phyloP scores from a whole-genome alignment of 2,113 vertebrate species.

The Dasyurus viverrinus region DNA sequence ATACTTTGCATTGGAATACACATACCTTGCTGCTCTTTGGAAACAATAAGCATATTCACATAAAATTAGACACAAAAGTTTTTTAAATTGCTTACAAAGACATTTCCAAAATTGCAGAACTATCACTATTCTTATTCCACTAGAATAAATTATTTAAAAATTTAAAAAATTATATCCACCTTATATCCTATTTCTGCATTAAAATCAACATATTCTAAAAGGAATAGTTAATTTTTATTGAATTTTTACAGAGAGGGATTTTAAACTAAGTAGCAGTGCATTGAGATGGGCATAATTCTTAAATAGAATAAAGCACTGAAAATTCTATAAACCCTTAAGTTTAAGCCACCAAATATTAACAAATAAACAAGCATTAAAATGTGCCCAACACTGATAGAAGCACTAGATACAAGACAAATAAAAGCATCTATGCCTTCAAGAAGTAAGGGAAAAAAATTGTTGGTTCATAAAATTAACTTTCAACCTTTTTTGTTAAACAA shows the following conservation, averaged over 20 bases:
- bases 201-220: neutral
- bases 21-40: neutral
- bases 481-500: neutral
- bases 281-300: neutral
- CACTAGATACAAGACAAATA: neutral
- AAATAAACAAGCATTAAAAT: neutral
- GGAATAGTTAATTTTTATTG: neutral
- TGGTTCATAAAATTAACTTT: neutral
- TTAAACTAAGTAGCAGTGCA: neutral
- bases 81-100: neutral
- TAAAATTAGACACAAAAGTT: neutral
- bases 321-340: neutral
- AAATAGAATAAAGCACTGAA: neutral
- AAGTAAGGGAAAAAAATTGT: neutral
- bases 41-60: neutral
- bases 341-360: neutral
- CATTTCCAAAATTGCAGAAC: too few species aligned
- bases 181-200: neutral
- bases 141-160: neutral
- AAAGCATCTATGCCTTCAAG: neutral
- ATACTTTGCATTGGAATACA: neutral
- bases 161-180: neutral
- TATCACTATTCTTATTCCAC: neutral
- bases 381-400: neutral
- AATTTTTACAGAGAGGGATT: neutral